These are phyloP conservation scores for Pachyrhynchus sulphureomaculatus DNA, from an alignment of 1,140 invertebrate genomes.

Conservation along the genomic window DNA sequence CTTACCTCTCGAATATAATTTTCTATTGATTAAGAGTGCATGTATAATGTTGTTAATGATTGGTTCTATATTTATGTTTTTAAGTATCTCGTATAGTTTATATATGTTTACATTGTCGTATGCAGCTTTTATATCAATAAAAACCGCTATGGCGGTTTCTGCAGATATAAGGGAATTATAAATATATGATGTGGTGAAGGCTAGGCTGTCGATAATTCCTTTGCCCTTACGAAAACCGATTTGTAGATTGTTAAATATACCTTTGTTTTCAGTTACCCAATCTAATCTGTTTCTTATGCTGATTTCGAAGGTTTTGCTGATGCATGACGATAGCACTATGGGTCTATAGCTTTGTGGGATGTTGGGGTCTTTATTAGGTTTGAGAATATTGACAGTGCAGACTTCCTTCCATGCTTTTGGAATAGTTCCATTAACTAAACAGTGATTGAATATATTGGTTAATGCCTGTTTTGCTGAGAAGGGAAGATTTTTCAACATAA, in stretches of 20 bases:
- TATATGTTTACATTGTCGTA: constrained; percentile 24
- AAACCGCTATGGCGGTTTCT: constrained; percentile 13
- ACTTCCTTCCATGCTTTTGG: constrained; percentile 4
- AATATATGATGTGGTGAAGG: background rate
- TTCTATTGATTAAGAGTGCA: background rate
- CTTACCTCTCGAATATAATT: background rate
- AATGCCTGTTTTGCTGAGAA: background rate
- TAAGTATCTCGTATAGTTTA: background rate
- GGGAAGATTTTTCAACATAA: constrained; percentile 1
- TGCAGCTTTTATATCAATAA: constrained; percentile 22
- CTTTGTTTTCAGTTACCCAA: constrained; percentile 1
- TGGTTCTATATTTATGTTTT: too few relatives aligned
- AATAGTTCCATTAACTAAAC: background rate
- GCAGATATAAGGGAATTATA: background rate
- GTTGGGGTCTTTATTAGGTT: constrained; percentile 9
- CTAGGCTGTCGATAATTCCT: constrained; percentile 6
- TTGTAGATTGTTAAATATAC: background rate
- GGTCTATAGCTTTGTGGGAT: constrained; percentile 1
- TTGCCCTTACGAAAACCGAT: constrained; percentile 13
- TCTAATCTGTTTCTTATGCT: constrained; percentile 5
- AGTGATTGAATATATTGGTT: background rate
- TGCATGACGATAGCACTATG: constrained; percentile 3
- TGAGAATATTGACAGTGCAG: constrained; percentile 5
- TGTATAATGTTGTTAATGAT: constrained; percentile 3
- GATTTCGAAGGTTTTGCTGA: constrained; percentile 7